Conservation (phyloP, 2,888 invertebrate species). For the Sphinx pinastri region DNA sequence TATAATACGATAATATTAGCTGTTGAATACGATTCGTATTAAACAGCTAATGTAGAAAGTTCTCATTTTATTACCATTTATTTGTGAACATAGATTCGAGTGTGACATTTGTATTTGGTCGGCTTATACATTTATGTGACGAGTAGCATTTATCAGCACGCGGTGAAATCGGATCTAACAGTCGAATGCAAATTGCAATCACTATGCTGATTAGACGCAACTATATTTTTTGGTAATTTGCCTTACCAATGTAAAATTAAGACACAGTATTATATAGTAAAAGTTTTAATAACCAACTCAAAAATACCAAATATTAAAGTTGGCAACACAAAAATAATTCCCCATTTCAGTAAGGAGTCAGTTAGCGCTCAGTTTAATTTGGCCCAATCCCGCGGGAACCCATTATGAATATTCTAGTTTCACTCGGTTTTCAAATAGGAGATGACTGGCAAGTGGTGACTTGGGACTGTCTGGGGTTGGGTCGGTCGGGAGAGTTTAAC, state of each 20-base stretch:
- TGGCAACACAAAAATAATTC: conserved; percentile 15
- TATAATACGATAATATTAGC: too few relatives aligned
- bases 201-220: too few relatives aligned
- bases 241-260: background rate
- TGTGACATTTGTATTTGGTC: too few relatives aligned
- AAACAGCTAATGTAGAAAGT: too few relatives aligned
- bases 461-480: conserved; percentile 6
- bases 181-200: too few relatives aligned
- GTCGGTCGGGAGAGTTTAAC: background rate
- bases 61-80: too few relatives aligned
- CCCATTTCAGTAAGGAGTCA: background rate
- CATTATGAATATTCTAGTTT: conserved; percentile 10
- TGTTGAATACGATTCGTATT: too few relatives aligned
- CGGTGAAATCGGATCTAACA: too few relatives aligned
- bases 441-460: conserved; percentile 7
- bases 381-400: background rate
- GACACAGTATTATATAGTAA: background rate
- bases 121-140: too few relatives aligned
- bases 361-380: conserved; percentile 9
- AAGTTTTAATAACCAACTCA: background rate
- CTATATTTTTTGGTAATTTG: too few relatives aligned
- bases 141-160: too few relatives aligned
- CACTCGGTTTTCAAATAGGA: background rate
- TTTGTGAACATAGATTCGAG: too few relatives aligned
- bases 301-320: background rate